Evolutionary conservation across 1,140 invertebrate genomes (phyloP).

Genomic region (Sycobia sp.): DNA sequence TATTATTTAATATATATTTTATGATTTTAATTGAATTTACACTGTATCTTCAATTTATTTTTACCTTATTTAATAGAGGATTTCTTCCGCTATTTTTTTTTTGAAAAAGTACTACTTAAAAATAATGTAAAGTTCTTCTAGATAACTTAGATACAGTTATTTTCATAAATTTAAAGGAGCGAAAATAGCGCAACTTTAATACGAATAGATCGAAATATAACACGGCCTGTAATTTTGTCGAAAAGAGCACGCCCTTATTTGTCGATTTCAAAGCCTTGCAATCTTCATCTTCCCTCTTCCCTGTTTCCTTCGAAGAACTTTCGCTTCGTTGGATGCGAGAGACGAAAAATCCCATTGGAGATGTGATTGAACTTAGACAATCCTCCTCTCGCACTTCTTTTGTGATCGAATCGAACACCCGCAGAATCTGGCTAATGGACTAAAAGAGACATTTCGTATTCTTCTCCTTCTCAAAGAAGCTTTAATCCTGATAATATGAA

Average conservation of each 20-base stretch:
- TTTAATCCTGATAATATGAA: constrained; percentile 30
- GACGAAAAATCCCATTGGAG: constrained; percentile 28
- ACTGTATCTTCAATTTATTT: too few species aligned
- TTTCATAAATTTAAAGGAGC: too few species aligned
- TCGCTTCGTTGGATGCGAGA: constrained; percentile 12
- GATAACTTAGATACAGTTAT: too few species aligned
- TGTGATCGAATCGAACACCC: constrained; percentile 32
- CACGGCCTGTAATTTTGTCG: constrained; percentile 6
- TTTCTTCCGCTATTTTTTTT: too few species aligned
- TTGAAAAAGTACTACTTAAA: too few species aligned
- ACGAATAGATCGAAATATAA: too few species aligned
- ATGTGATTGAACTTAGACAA: constrained; percentile 31
- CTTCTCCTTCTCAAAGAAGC: constrained; percentile 27
- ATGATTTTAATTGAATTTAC: too few species aligned
- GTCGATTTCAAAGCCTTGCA: constrained; percentile 30
- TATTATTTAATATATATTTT: too few species aligned
- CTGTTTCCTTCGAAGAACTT: constrained; percentile 25
- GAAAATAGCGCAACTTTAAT: too few species aligned
- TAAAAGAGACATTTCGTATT: constrained; percentile 33
- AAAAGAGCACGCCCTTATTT: constrained; percentile 29
- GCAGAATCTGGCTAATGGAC: constrained; percentile 35
- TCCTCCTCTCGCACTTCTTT: constrained; percentile 9
- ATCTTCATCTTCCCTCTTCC: too few species aligned
- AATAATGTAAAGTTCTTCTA: too few species aligned
- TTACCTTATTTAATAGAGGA: too few species aligned